phyloP scores from a whole-genome alignment of 2,888 invertebrate genomes.

The Amphipoea oculea region DNA sequence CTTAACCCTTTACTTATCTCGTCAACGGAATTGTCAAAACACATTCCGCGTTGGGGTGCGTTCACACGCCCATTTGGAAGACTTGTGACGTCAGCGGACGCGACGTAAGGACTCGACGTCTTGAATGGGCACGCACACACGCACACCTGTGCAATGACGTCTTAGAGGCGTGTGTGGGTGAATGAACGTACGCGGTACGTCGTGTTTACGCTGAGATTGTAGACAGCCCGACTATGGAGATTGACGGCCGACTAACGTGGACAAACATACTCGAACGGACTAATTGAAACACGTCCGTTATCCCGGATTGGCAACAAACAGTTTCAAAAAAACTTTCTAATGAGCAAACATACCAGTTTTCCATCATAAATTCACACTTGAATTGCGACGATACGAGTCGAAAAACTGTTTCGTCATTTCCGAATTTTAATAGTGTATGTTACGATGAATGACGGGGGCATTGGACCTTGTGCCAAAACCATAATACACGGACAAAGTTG shows the following conservation, averaged over 20 bases:
- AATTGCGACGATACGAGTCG: conserved; percentile 82
- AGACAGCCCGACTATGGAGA: conserved; percentile 79
- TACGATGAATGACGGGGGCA: conserved; percentile 85
- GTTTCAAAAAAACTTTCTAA: conserved; percentile 75
- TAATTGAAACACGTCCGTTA: conserved; percentile 85
- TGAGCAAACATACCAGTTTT: conserved; percentile 76
- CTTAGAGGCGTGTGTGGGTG: conserved; percentile 75
- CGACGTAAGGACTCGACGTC: conserved; percentile 85
- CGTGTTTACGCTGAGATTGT: conserved; percentile 77
- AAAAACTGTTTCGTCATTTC: conserved; percentile 88
- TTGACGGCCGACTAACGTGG: conserved; percentile 80
- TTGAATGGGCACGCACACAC: conserved; percentile 87
- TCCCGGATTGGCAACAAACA: conserved; percentile 76
- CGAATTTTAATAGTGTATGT: conserved; percentile 86
- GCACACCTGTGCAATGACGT: conserved; percentile 62
- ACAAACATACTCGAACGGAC: conserved; percentile 76
- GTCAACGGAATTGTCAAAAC: conserved; percentile 82
- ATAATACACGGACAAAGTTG: conserved; percentile 75
- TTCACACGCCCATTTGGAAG: conserved; percentile 87
- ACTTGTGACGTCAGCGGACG: conserved; percentile 85
- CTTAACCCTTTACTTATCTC: conserved; percentile 81
- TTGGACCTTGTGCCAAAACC: conserved; percentile 86
- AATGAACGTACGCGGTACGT: conserved; percentile 80
- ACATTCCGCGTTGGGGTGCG: conserved; percentile 79
- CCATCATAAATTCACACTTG: conserved; percentile 83